Evolutionary conservation across 2,888 invertebrate genomes (phyloP).

Genomic region (Drosophila rubida): DNA sequence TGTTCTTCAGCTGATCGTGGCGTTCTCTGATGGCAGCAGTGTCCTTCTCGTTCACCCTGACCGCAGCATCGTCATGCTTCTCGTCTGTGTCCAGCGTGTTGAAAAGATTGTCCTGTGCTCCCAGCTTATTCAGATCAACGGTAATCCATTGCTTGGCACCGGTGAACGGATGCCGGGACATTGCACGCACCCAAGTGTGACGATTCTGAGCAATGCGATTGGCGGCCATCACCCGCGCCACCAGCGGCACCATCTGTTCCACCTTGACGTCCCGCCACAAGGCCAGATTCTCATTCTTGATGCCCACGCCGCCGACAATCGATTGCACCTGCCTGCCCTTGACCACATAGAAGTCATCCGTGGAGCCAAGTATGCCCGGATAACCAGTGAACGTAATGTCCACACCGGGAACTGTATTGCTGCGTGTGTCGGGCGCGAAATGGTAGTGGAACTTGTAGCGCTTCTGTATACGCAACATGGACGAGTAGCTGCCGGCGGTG

Average conservation of each 20-base stretch:
- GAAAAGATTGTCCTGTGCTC: slow-evolving; percentile 70
- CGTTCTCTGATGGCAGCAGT: slow-evolving; percentile 71
- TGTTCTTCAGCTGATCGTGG: slow-evolving; percentile 82
- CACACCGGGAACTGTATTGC: slow-evolving; percentile 87
- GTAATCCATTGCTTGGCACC: slow-evolving; percentile 95
- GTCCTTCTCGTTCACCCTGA: slow-evolving; percentile 68
- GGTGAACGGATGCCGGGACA: slow-evolving; percentile 91
- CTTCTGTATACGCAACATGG: slow-evolving; percentile 94
- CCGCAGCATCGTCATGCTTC: slow-evolving; percentile 74
- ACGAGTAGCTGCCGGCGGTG: slow-evolving; percentile 91
- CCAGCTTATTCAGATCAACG: slow-evolving; percentile 88
- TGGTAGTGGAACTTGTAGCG: slow-evolving; percentile 93
- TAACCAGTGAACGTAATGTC: slow-evolving; percentile 92
- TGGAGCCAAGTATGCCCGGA: slow-evolving; percentile 92
- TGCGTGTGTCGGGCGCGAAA: slow-evolving; percentile 85
- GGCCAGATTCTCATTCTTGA: slow-evolving; percentile 90
- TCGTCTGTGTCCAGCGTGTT: slow-evolving; percentile 69
- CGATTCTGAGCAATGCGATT: slow-evolving; percentile 91
- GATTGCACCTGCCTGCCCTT: slow-evolving; percentile 87
- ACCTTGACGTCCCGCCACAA: slow-evolving; percentile 90
- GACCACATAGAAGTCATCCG: slow-evolving; percentile 92
- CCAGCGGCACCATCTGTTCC: slow-evolving; percentile 86
- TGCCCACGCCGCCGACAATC: slow-evolving; percentile 91
- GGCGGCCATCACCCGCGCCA: slow-evolving; percentile 92
- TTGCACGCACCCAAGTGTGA: slow-evolving; percentile 89